Evolutionary conservation across 1,140 invertebrate genomes (phyloP).

Genomic region (Drosophila setifemur): DNA sequence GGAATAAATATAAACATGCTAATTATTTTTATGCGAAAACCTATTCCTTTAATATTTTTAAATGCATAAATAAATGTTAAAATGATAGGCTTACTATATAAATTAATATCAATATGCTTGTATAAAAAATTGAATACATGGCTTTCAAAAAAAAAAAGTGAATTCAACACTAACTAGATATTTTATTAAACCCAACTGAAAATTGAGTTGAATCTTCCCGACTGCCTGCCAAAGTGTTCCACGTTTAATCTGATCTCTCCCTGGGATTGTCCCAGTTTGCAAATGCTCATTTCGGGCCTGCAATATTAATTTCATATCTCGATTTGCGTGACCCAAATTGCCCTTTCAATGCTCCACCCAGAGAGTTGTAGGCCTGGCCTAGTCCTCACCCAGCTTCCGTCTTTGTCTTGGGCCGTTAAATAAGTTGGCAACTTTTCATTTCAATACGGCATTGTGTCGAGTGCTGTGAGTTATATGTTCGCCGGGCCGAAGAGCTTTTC

Average conservation of each 20-base stretch:
- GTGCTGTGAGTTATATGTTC: conserved; percentile 26
- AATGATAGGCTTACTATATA: too few relatives aligned
- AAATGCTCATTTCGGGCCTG: conserved; percentile 27
- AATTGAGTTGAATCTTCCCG: neutral
- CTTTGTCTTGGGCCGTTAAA: conserved; percentile 49
- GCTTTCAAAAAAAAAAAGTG: too few relatives aligned
- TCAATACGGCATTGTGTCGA: conserved; percentile 60
- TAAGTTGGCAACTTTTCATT: conserved; percentile 71
- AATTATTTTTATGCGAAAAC: too few relatives aligned
- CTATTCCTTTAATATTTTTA: too few relatives aligned
- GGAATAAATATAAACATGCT: too few relatives aligned
- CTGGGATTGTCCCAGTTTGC: conserved; percentile 5
- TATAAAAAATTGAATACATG: too few relatives aligned
- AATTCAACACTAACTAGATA: too few relatives aligned
- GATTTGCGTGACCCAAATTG: conserved; percentile 65
- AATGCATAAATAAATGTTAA: too few relatives aligned
- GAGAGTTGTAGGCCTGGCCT: conserved; percentile 17
- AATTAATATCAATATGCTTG: too few relatives aligned
- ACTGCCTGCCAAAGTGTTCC: neutral
- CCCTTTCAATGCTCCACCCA: conserved; percentile 1
- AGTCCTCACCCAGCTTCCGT: conserved; percentile 24
- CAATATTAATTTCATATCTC: conserved; percentile 53
- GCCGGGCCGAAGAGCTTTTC: conserved; percentile 21
- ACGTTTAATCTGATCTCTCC: neutral
- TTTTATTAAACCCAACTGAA: neutral